Base-by-base conservation (phyloP, 2,113 vertebrate genomes). In the Rafetus swinhoei region DNA sequence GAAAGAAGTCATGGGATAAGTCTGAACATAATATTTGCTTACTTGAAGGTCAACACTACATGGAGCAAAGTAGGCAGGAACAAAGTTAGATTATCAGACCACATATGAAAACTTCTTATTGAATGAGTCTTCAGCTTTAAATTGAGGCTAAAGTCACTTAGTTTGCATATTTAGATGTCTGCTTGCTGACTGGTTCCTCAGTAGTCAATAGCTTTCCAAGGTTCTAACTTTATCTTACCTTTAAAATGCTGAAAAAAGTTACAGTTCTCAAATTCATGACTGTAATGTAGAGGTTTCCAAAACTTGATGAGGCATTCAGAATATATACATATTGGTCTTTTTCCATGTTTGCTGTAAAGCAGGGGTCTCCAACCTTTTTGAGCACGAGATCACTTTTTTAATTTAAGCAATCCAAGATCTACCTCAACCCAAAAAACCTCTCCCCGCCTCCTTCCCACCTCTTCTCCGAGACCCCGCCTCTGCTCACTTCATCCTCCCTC, bases 41-140 rank as follows among this genome's bases (percentile, higher is more conserved):
- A 22, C 85, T 77, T 55, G 59, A 21, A 89, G 16, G 7, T 39
- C 25, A 94, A 25, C 7, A 35, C 25, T 50, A 84, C 52, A 84
- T 45, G 35, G 25, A 85, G 72, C 53, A 84, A 62, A 29, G 9
- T 87, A 90, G 11, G 82, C 76, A 29, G 24, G 52, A 95, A 84
- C 10, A 2, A 29, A 94, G 15, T 76, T 54, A 93, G 84, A 21
- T 39, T 82, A 81, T 60, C n/a, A 87, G 53, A 7, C 0, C 2
- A 84, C 53, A 74, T 1, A 21, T 60, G 52, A 50, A 55, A 3
- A 59, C 15, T 90, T 76, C 39, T 94, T 60, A 12, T 29, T n/a
- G 16, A 90, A 80, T 92, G 89, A 81, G 50, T 55, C 79, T 81
- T 93, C 54, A 82, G 65, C 52, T 55, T 84, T 65, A 92, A 89